Evolutionary conservation across 2,888 invertebrate species (phyloP).

Genomic region (Leptinotarsa haldemani): DNA sequence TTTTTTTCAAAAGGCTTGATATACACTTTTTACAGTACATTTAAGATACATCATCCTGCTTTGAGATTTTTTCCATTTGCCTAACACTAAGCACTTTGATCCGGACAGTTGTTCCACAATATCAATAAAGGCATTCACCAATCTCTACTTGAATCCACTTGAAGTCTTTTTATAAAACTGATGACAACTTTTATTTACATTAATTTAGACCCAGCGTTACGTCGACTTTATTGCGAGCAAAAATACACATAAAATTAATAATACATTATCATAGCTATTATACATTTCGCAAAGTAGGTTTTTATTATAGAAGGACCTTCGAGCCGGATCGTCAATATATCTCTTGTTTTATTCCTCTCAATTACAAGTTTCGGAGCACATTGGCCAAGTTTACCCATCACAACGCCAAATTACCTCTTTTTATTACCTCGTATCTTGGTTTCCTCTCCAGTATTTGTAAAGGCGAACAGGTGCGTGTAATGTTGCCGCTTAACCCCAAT

Average conservation of each 20-base stretch:
- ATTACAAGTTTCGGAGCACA: conserved; percentile 27
- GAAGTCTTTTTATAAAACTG: too few relatives aligned
- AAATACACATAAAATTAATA: background rate
- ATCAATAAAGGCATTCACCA: too few relatives aligned
- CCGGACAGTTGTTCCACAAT: too few relatives aligned
- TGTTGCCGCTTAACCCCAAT: conserved; percentile 56
- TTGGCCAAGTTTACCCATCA: conserved; percentile 33
- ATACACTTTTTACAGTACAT: too few relatives aligned
- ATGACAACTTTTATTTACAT: too few relatives aligned
- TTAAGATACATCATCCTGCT: too few relatives aligned
- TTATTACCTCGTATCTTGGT: conserved; percentile 35
- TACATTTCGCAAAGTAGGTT: background rate
- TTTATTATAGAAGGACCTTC: conserved; percentile 14
- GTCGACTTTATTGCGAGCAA: background rate
- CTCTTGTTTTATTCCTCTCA: conserved; percentile 30
- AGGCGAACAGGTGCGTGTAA: conserved; percentile 54
- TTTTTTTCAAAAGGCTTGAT: too few relatives aligned
- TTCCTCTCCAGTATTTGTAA: conserved; percentile 31
- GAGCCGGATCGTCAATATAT: conserved; percentile 25
- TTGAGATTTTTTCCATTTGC: too few relatives aligned
- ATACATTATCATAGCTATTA: background rate
- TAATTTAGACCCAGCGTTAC: too few relatives aligned
- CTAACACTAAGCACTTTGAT: too few relatives aligned
- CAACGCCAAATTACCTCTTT: conserved; percentile 29
- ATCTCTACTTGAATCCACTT: too few relatives aligned